phyloP scores from a whole-genome alignment of 1,140 invertebrate genomes.

The Anastatus disparis region DNA sequence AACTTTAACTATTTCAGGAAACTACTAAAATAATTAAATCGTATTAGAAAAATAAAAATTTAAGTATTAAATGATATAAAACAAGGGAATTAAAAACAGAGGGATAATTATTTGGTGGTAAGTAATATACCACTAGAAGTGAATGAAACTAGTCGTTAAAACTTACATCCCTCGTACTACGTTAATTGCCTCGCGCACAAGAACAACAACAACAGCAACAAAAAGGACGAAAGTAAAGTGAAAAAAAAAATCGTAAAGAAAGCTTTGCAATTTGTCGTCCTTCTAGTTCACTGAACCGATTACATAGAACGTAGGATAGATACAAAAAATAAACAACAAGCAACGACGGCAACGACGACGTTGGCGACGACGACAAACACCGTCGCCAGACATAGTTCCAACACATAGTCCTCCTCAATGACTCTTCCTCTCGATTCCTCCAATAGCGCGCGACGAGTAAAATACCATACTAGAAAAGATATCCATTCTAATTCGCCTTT shows the following conservation, averaged over 20 bases:
- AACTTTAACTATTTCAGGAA: no score
- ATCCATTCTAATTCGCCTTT: slow-evolving; percentile 9
- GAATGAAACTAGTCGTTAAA: background rate
- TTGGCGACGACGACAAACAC: background rate
- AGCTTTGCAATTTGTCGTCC: slow-evolving; percentile 15
- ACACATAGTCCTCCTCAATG: background rate
- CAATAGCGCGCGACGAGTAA: background rate
- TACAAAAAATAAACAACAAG: background rate
- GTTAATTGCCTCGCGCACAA: background rate
- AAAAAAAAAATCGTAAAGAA: no score
- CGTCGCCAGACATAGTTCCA: background rate
- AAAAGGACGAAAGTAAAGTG: no score
- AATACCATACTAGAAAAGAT: background rate
- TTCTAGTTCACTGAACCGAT: slow-evolving; percentile 22
- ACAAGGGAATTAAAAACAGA: no score
- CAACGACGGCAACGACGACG: background rate
- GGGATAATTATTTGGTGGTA: no score
- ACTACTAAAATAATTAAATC: no score
- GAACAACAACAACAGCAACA: no score
- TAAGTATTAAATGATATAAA: no score
- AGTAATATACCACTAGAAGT: no score
- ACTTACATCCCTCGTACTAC: background rate
- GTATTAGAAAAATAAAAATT: no score
- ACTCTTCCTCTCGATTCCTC: slow-evolving; percentile 10
- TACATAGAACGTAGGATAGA: background rate